A percentile compares a stretch with the other conserved stretches of the same genome.
phyloP scores from a whole-genome alignment of 2,113 vertebrate genomes.

The Leiothrix lutea region DNA sequence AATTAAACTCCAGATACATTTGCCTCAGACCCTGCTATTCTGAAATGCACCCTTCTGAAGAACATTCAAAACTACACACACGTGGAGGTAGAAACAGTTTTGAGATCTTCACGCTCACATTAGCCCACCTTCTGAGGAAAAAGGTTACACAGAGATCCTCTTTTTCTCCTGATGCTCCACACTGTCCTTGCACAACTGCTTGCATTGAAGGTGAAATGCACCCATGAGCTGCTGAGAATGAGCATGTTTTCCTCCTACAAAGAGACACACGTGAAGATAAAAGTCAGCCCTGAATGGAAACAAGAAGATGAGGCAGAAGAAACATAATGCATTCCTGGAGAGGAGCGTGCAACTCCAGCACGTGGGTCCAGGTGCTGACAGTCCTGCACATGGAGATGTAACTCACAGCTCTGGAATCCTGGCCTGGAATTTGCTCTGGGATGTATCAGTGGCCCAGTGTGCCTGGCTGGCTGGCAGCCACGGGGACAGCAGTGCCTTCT shows the following conservation, averaged over 20 bases:
- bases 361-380: background rate
- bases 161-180: background rate
- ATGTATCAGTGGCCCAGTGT: background rate
- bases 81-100: background rate
- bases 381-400: background rate
- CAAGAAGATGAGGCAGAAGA: background rate
- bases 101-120: background rate
- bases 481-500: background rate
- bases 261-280: rapidly evolving
- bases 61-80: background rate
- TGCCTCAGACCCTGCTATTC: background rate
- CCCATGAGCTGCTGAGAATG: background rate
- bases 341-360: background rate
- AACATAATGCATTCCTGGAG: background rate
- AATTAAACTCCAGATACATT: background rate
- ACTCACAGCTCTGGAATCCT: background rate
- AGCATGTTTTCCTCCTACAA: background rate
- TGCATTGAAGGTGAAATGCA: background rate
- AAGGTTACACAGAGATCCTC: background rate
- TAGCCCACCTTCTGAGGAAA: background rate
- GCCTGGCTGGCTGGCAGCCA: background rate
- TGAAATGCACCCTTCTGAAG: background rate
- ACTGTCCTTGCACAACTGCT: background rate
- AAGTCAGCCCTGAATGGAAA: background rate
- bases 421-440: background rate